Base-by-base conservation (phyloP, 2,113 vertebrate species). In the Kryptolebias marmoratus region DNA sequence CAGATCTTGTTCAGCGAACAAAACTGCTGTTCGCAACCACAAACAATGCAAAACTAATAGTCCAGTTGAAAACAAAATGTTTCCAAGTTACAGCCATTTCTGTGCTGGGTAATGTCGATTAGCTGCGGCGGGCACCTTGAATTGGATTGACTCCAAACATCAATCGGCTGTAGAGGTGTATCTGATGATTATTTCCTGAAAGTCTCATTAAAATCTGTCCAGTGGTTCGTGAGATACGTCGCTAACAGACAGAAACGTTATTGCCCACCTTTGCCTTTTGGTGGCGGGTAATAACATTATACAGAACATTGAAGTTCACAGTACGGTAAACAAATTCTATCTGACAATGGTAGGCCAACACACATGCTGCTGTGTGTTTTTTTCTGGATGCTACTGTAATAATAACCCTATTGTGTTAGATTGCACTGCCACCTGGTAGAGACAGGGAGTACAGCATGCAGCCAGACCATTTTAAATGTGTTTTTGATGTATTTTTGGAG, bases 401-500 rank as follows among this genome's bases (percentile, higher is more conserved):
- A 22, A 57, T 49, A 13, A 32, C 1, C 3, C 30, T 0, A 13
- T 54, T 79, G 9, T 48, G 32, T 75, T 83, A n/a, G 73, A 78
- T 52, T 50, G 65, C 49, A 69, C 64, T 82, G 86, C 80, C 90
- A 77, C 64, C 90, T 88, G 39, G 66, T 87, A 88, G 83, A 31
- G 8, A 64, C 8, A 39, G 28, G 18, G 18, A 28, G 22, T 30
- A 3, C 44, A 13, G 8, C 62, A 65, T 22, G 27, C 56, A 36
- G 11, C 39, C 4, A 28, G 27, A 49, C 8, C 39, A 42, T 42
- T 42, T 42, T 8, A 42, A 42, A 42, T 42, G 9, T 36, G 32
- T 36, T 36, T 36, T 22, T 22, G 22, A 36, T 36, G 7, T 36
- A 36, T 36, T 36, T 36, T 36, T 36, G 32, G 3, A 36, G 3